Evolutionary conservation across 2,888 invertebrate species (phyloP).

Genomic region (Tetropium fuscum): DNA sequence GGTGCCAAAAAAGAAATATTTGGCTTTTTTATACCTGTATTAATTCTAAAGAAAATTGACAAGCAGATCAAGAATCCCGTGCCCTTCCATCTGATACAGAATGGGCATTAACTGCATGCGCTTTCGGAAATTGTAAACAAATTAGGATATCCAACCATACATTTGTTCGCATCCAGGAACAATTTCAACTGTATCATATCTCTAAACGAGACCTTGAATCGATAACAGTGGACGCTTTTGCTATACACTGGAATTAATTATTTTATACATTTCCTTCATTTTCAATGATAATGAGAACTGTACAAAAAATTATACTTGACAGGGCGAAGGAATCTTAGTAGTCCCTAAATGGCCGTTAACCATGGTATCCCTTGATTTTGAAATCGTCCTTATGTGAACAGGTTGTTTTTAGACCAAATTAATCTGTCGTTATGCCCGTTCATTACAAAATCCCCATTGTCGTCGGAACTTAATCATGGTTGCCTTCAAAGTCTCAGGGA

Average conservation of each 20-base stretch:
- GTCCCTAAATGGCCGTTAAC: slow-evolving; percentile 6
- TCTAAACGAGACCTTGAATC: slow-evolving; percentile 18
- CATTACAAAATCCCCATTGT: background rate
- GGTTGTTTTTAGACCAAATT: background rate
- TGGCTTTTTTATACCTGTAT: background rate
- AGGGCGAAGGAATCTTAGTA: slow-evolving; percentile 21
- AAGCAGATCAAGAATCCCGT: background rate
- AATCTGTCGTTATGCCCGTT: background rate
- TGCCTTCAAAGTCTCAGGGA: background rate
- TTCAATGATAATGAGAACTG: slow-evolving; percentile 23
- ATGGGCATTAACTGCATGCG: background rate
- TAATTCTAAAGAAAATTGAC: background rate
- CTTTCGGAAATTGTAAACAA: background rate
- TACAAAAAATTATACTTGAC: slow-evolving; percentile 27
- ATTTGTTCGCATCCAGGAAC: slow-evolving; percentile 26
- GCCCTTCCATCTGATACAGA: background rate
- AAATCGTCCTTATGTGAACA: background rate
- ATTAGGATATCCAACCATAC: slow-evolving; percentile 12
- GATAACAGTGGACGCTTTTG: slow-evolving; percentile 27
- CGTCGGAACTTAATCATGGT: slow-evolving; percentile 4
- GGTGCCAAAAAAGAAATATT: background rate
- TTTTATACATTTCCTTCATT: slow-evolving; percentile 38
- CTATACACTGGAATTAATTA: slow-evolving; percentile 24
- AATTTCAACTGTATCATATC: slow-evolving; percentile 23
- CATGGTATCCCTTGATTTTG: slow-evolving; percentile 13